These are phyloP conservation scores for Tachycineta bicolor DNA, from an alignment of 2,113 vertebrate genomes.

Conservation along the genomic window DNA sequence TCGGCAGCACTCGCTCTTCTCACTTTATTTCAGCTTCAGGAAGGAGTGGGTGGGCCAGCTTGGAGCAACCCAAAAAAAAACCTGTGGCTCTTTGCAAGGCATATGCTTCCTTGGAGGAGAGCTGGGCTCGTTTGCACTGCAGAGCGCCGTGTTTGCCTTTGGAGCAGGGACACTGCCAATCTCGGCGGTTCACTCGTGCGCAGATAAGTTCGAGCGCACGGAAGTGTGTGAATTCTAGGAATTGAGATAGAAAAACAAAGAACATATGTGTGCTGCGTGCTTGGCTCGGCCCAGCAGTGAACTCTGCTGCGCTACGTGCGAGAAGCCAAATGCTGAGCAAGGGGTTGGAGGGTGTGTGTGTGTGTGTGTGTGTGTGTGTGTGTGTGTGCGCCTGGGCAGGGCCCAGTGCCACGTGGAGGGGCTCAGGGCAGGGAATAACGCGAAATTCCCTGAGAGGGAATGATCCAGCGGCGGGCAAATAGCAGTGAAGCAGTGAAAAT, in stretches of 20 bases:
- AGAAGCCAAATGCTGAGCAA: not conserved
- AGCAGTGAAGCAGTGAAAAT: not conserved
- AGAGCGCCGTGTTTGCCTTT: not conserved
- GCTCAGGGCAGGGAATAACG: not conserved
- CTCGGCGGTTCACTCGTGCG: not conserved
- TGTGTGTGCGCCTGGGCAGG: not conserved
- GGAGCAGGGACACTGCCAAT: not conserved
- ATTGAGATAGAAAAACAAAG: constrained; percentile 6
- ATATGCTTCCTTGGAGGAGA: constrained; percentile 25
- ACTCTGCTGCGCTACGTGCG: not conserved
- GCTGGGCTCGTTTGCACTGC: not conserved
- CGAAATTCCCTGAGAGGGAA: fast-evolving
- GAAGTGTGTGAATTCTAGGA: constrained; percentile 16
- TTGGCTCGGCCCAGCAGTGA: not conserved
- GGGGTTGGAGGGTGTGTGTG: not conserved
- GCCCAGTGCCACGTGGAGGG: not conserved
- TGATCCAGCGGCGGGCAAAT: fast-evolving
- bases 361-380: not conserved
- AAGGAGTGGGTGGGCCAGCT: constrained; percentile 31
- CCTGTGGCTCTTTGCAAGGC: not conserved
- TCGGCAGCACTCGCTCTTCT: not conserved
- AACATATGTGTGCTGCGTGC: constrained; percentile 20
- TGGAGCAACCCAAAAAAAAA: not conserved
- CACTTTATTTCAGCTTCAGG: not conserved
- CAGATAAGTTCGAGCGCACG: not conserved